A percentile compares a stretch with the other conserved stretches of the same genome.
Evolutionary conservation across 2,888 invertebrate species (phyloP).

Genomic region (Acleris holmiana): DNA sequence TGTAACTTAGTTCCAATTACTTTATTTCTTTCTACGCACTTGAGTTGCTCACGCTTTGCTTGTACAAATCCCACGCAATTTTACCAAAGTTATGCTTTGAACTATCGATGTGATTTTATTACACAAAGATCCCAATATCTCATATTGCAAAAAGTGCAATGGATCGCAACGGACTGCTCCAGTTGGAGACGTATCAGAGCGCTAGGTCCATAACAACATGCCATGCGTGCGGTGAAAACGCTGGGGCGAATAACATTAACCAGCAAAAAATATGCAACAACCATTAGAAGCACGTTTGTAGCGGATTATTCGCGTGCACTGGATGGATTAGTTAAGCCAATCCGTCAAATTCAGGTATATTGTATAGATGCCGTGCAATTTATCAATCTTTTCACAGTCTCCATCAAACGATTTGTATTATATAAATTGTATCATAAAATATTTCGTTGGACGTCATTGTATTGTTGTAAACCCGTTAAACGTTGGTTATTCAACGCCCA

Average conservation of each 20-base stretch:
- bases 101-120: too few relatives aligned
- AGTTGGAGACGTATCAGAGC: conserved; percentile 32
- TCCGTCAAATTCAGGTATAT: conserved; percentile 20
- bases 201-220: conserved; percentile 28
- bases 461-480: too few relatives aligned
- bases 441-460: too few relatives aligned
- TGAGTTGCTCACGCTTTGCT: too few relatives aligned
- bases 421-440: too few relatives aligned
- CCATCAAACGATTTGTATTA: too few relatives aligned
- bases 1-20: too few relatives aligned
- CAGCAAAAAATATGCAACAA: conserved; percentile 23
- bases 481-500: too few relatives aligned
- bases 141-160: conserved; percentile 21
- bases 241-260: conserved; percentile 24
- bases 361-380: neutral
- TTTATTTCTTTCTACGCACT: neutral
- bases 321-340: conserved; percentile 25
- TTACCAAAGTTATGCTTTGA: too few relatives aligned
- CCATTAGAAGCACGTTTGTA: conserved; percentile 19
- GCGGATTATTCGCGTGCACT: conserved; percentile 33
- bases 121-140: neutral
- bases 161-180: conserved; percentile 30
- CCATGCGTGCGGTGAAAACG: conserved; percentile 34
- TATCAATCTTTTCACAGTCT: too few relatives aligned
- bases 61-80: too few relatives aligned